These are phyloP conservation scores for Irena cyanogastra DNA, from an alignment of 2,113 vertebrate genomes.

Conservation along the genomic window DNA sequence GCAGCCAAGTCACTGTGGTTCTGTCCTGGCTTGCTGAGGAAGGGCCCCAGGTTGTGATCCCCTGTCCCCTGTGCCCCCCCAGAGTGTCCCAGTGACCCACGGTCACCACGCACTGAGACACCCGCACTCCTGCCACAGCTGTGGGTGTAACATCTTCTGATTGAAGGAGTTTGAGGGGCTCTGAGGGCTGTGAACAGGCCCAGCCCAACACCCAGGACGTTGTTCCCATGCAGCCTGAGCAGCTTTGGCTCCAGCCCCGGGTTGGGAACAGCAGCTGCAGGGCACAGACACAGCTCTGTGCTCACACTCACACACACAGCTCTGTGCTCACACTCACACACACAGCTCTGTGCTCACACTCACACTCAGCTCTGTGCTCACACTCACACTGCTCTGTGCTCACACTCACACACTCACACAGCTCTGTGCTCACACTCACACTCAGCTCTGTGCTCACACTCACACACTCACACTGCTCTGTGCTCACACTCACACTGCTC, in stretches of 20 bases:
- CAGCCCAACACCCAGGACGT: not conserved
- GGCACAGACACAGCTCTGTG: no score
- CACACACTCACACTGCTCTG: no score
- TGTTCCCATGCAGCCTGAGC: not conserved
- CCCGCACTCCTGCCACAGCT: accelerated
- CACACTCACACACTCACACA: no score
- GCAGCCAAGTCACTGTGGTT: accelerated
- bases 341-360: no score
- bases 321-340: accelerated
- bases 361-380: no score
- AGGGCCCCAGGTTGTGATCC: not conserved
- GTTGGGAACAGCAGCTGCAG: not conserved
- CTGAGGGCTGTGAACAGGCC: not conserved
- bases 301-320: no score
- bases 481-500: no score
- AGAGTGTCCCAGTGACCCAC: accelerated
- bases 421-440: no score
- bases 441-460: no score
- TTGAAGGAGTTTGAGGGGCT: not conserved
- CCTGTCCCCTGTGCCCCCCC: not conserved
- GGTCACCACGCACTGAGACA: accelerated
- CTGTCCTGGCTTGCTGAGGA: not conserved
- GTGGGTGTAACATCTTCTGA: accelerated
- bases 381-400: no score
- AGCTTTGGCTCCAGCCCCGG: not conserved